phyloP scores from a whole-genome alignment of 2,113 vertebrate genomes.

The Eptesicus fuscus region DNA sequence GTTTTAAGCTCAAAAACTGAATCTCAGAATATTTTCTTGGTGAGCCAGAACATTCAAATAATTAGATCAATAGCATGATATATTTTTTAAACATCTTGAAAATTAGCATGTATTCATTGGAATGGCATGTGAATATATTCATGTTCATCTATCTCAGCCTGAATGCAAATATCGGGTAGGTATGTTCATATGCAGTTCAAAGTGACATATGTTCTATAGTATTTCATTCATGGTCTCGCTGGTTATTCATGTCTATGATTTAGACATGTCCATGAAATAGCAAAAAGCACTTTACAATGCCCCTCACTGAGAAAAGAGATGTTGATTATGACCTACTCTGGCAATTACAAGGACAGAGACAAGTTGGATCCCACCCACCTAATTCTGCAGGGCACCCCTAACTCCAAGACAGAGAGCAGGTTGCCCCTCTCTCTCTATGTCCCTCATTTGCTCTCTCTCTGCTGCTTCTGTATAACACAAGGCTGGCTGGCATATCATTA shows the following conservation, averaged over 20 bases:
- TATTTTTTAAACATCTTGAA: constrained; percentile 5
- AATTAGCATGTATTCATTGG: background rate
- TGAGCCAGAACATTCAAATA: background rate
- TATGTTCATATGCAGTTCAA: background rate
- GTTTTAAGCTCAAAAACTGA: background rate
- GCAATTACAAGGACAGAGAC: constrained; percentile 7
- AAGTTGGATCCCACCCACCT: background rate
- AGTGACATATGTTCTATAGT: background rate
- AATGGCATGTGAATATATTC: background rate
- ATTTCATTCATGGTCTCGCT: background rate
- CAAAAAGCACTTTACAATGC: background rate
- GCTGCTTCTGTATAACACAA: constrained; percentile 1
- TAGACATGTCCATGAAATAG: background rate
- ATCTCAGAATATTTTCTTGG: background rate
- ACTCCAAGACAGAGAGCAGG: constrained; percentile 3
- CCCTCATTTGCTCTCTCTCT: background rate
- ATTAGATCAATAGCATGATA: background rate
- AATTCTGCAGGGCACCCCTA: background rate
- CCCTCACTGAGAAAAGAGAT: background rate
- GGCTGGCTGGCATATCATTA: constrained; percentile 45
- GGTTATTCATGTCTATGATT: constrained; percentile 15
- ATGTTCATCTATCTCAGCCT: background rate
- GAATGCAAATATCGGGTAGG: background rate
- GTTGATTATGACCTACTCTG: background rate
- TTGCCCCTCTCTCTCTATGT: background rate